Evolutionary conservation across 2,888 invertebrate species (phyloP).

Genomic region (Polydrusus pterygomalis): DNA sequence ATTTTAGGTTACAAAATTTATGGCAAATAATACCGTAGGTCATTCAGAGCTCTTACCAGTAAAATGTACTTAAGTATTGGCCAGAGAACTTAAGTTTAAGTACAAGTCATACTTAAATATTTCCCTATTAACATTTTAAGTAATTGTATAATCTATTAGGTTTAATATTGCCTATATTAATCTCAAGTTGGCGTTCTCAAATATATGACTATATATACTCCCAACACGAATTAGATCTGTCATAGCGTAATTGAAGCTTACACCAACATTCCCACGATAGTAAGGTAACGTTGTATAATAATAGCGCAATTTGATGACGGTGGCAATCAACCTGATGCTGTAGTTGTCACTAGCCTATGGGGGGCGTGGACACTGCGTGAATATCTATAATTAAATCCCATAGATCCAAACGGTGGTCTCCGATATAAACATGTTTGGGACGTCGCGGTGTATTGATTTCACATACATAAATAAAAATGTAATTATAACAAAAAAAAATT

Average conservation of each 20-base stretch:
- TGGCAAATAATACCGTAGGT: too few relatives aligned
- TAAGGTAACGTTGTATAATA: constrained; percentile 37
- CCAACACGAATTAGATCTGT: constrained; percentile 37
- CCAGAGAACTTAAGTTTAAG: too few relatives aligned
- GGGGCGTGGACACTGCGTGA: constrained; percentile 24
- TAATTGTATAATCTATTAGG: too few relatives aligned
- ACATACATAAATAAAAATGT: neutral
- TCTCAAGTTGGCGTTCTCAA: constrained; percentile 16
- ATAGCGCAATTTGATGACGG: constrained; percentile 44
- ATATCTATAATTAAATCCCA: constrained; percentile 27
- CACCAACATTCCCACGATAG: constrained; percentile 43
- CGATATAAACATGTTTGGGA: neutral
- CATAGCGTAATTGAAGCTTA: constrained; percentile 25
- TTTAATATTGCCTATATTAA: neutral
- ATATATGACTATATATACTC: neutral
- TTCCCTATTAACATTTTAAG: too few relatives aligned
- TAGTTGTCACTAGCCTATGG: constrained; percentile 26
- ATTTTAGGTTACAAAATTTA: too few relatives aligned
- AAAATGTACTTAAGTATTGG: too few relatives aligned
- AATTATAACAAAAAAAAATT: neutral
- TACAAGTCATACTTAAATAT: too few relatives aligned
- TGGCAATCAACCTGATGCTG: constrained; percentile 35
- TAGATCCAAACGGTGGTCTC: neutral
- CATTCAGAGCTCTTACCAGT: too few relatives aligned
- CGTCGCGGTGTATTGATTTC: constrained; percentile 7